Evolutionary conservation across 1,140 invertebrate species (phyloP).

Genomic region (Pseudomyrmex concolor): DNA sequence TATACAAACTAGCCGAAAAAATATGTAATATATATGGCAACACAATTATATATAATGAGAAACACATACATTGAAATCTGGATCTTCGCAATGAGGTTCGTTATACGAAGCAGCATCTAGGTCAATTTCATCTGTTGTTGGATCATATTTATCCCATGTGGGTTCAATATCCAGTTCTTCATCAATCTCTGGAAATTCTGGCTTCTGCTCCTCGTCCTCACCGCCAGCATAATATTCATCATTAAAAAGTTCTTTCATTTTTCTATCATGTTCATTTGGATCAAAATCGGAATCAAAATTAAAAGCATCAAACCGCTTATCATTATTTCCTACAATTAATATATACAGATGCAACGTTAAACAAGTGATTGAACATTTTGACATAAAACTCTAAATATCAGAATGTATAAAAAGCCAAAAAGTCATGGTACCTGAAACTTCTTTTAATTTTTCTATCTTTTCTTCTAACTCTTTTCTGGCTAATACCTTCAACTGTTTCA

Average conservation of each 20-base stretch:
- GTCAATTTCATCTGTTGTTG: conserved; percentile 77
- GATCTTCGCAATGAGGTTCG: conserved; percentile 90
- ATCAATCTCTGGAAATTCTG: conserved; percentile 92
- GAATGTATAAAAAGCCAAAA: not conserved
- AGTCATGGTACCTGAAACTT: conserved; percentile 91
- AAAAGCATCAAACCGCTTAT: conserved; percentile 85
- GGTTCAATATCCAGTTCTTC: conserved; percentile 90
- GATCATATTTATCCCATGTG: conserved; percentile 91
- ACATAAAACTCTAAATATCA: not conserved
- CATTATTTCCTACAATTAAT: conserved; percentile 85
- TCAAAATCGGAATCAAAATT: conserved; percentile 96
- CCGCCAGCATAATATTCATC: conserved; percentile 93
- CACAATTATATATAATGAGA: conserved; percentile 38
- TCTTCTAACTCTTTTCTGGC: conserved; percentile 96
- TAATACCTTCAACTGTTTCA: conserved; percentile 93
- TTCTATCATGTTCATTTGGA: conserved; percentile 93
- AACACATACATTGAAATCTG: conserved; percentile 89
- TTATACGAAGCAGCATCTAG: conserved; percentile 76
- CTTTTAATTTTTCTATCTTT: conserved; percentile 94
- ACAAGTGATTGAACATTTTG: conserved; percentile 4
- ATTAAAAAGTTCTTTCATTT: conserved; percentile 95
- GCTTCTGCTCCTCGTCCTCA: conserved; percentile 90
- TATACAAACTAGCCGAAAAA: conserved; percentile 21
- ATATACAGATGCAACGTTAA: conserved; percentile 21
- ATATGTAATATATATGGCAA: not conserved